phyloP scores from a whole-genome alignment of 64 coral and sea anemone genomes.

The Stichodactyla helianthus region DNA sequence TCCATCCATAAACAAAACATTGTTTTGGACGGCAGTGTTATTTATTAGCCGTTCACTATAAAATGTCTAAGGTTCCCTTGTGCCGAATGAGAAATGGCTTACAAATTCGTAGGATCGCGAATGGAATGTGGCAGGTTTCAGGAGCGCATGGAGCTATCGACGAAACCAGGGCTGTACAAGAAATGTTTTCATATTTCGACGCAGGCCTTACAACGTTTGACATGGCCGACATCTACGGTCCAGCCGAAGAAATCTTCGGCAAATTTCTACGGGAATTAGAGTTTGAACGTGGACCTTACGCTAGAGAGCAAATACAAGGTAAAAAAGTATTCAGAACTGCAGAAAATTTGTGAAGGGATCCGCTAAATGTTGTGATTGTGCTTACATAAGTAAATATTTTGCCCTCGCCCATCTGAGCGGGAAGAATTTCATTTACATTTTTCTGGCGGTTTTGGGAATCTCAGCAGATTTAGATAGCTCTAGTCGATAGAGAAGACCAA shows the following conservation, averaged over 20 bases:
- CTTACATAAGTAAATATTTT: constrained; percentile 11
- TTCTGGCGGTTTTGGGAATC: background rate
- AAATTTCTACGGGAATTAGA: constrained; percentile 54
- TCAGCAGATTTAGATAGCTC: background rate
- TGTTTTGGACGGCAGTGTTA: background rate
- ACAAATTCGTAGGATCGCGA: constrained; percentile 65
- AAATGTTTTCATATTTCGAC: constrained; percentile 75
- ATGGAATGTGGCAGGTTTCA: constrained; percentile 95
- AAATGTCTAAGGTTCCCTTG: constrained; percentile 48
- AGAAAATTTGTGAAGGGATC: background rate
- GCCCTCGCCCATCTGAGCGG: background rate
- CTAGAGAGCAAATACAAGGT: constrained; percentile 62
- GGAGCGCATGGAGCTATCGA: constrained; percentile 69
- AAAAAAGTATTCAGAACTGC: constrained; percentile 40
- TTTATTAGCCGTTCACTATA: background rate
- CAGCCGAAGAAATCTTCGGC: constrained; percentile 85
- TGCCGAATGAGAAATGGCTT: constrained; percentile 70
- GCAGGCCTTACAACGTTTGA: constrained; percentile 76
- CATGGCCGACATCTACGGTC: constrained; percentile 93
- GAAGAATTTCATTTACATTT: background rate
- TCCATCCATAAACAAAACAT: background rate
- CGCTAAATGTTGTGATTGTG: background rate
- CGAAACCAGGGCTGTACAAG: constrained; percentile 40
- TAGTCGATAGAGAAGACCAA: background rate
- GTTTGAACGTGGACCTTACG: constrained; percentile 41